Percentiles rank a stretch among this genome's conserved stretches.
phyloP scores from a whole-genome alignment of 1,140 invertebrate genomes.

The Stenopsyche tienmushanensis region DNA sequence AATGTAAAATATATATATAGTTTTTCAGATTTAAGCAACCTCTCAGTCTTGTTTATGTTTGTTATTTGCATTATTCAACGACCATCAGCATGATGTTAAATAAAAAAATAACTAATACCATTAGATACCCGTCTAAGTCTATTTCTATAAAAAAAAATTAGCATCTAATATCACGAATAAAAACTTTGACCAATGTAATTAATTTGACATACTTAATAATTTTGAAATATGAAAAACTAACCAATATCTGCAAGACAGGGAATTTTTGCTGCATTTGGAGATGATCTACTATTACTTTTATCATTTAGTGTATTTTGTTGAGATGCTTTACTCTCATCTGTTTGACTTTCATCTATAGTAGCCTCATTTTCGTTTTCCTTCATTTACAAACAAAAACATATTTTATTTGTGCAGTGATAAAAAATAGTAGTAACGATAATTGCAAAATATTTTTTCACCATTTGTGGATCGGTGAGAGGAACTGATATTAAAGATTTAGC shows the following conservation, averaged over 20 bases:
- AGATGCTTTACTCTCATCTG: conserved; percentile 77
- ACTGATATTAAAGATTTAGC: conserved; percentile 66
- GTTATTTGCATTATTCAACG: no score
- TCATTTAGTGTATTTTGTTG: conserved; percentile 59
- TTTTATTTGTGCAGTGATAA: neutral
- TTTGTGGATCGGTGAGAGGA: conserved; percentile 53
- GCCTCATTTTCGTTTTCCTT: conserved; percentile 32
- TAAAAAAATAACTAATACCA: no score
- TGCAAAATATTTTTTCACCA: neutral
- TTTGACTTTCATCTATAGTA: conserved; percentile 60
- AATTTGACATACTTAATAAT: conserved; percentile 43
- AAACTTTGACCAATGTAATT: no score
- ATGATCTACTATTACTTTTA: conserved; percentile 41
- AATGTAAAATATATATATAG: conserved; percentile 9
- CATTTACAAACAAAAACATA: conserved; percentile 4
- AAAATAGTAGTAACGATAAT: neutral
- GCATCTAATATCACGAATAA: no score
- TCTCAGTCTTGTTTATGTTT: no score
- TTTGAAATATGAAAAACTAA: conserved; percentile 39
- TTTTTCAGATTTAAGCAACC: no score
- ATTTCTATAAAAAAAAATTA: no score
- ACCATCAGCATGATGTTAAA: no score
- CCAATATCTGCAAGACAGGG: conserved; percentile 72
- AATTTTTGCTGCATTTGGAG: conserved; percentile 49
- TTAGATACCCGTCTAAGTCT: no score